phyloP scores from a whole-genome alignment of 2,888 invertebrate species.

The Saturnia pavonia region DNA sequence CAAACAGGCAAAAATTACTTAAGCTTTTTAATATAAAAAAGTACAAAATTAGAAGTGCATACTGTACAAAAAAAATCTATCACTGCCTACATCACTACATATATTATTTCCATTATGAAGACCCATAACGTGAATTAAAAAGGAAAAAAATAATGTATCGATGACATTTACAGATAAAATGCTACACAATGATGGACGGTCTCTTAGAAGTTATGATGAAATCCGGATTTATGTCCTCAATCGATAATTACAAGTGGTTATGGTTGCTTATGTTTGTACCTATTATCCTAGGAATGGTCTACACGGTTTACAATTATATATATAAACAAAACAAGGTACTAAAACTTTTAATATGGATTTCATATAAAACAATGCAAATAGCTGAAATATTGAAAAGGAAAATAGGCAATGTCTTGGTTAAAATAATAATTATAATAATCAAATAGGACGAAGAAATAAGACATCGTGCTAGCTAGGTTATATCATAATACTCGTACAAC shows the following conservation, averaged over 20 bases:
- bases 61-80: no score
- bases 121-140: neutral
- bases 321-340: conserved; percentile 28
- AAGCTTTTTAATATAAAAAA: no score
- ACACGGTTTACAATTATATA: conserved; percentile 26
- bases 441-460: no score
- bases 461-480: neutral
- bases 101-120: neutral
- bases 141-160: neutral
- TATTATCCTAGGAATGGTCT: conserved; percentile 27
- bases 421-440: no score
- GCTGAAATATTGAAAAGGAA: neutral
- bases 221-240: conserved; percentile 8
- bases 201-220: conserved; percentile 27
- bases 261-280: conserved; percentile 29
- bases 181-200: conserved; percentile 32
- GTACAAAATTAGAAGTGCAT: no score
- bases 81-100: no score
- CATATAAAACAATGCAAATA: neutral
- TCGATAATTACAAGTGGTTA: conserved; percentile 28
- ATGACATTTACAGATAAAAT: conserved; percentile 37
- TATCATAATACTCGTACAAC: neutral
- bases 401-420: neutral
- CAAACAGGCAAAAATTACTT: no score
- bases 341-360: neutral